Evolutionary conservation across 2,888 invertebrate species (phyloP).

Genomic region (Gastrophysa polygoni): DNA sequence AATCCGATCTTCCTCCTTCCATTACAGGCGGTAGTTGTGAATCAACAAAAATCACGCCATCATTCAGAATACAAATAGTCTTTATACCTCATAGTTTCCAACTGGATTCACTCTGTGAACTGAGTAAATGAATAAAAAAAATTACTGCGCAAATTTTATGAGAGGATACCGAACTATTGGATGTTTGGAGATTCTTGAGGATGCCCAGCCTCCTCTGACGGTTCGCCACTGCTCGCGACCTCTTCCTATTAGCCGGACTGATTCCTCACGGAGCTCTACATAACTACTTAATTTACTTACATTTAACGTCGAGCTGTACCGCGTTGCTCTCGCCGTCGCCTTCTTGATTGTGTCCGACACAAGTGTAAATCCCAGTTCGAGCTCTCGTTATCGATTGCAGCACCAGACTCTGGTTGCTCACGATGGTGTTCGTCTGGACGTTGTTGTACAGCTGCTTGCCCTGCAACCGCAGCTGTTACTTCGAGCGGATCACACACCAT

Average conservation of each 20-base stretch:
- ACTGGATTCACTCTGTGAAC: no score
- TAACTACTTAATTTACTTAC: slow-evolving; percentile 64
- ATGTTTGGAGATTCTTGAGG: no score
- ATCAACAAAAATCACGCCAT: no score
- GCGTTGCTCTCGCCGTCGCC: slow-evolving; percentile 88
- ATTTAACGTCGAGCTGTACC: slow-evolving; percentile 82
- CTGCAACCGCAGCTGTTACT: slow-evolving; percentile 58
- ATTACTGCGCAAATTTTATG: no score
- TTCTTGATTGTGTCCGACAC: slow-evolving; percentile 85
- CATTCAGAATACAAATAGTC: no score
- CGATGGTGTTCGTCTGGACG: slow-evolving; percentile 77
- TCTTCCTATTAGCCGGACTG: slow-evolving; percentile 6
- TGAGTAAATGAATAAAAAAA: no score
- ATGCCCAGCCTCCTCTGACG: no score
- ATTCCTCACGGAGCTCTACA: slow-evolving; percentile 9
- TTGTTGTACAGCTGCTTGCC: slow-evolving; percentile 80
- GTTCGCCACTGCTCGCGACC: no score
- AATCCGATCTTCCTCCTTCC: no score
- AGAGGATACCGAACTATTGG: no score
- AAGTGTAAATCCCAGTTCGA: slow-evolving; percentile 83
- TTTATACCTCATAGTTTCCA: no score
- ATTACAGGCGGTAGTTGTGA: no score
- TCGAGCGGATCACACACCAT: not conserved
- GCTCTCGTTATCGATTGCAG: slow-evolving; percentile 81
- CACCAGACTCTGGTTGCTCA: slow-evolving; percentile 89